phyloP scores from a whole-genome alignment of 2,888 invertebrate species.

The Alloscopus bannaensis region DNA sequence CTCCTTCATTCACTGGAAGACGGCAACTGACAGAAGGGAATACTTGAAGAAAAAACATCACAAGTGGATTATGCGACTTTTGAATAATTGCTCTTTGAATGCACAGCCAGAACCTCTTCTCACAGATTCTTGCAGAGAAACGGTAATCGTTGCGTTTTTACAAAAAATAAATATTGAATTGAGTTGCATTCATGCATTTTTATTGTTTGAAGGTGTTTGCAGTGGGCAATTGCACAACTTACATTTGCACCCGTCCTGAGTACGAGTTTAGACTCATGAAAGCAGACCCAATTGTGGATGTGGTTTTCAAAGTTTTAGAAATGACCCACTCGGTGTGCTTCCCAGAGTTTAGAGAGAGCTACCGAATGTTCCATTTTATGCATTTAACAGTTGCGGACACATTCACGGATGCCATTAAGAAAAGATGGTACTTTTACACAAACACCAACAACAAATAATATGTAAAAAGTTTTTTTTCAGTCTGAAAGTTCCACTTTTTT shows the following conservation, averaged over 20 bases:
- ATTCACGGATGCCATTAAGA: constrained; percentile 39
- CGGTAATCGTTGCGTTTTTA: constrained; percentile 10
- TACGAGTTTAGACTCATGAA: constrained; percentile 34
- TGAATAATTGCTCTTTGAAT: constrained; percentile 16
- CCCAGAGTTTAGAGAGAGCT: constrained; percentile 41
- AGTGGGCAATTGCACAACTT: constrained; percentile 28
- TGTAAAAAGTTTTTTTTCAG: background rate
- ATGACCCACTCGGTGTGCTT: constrained; percentile 50
- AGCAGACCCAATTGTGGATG: constrained; percentile 47
- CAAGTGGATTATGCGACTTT: constrained; percentile 46
- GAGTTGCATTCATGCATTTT: background rate
- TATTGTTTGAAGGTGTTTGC: constrained; percentile 24
- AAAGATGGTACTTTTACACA: constrained; percentile 42
- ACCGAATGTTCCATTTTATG: constrained; percentile 51
- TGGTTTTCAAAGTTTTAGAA: constrained; percentile 48
- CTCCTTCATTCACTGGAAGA: constrained; percentile 24
- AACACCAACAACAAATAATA: background rate
- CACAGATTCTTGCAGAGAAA: constrained; percentile 44
- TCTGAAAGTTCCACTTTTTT: background rate
- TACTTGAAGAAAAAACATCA: constrained; percentile 21
- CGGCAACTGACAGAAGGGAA: constrained; percentile 36
- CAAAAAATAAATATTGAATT: background rate
- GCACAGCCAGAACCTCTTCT: background rate
- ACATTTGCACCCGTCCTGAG: constrained; percentile 37
- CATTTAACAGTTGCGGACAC: constrained; percentile 35